Conservation (phyloP, 1,140 invertebrate genomes). For the Calephelis nemesis region DNA sequence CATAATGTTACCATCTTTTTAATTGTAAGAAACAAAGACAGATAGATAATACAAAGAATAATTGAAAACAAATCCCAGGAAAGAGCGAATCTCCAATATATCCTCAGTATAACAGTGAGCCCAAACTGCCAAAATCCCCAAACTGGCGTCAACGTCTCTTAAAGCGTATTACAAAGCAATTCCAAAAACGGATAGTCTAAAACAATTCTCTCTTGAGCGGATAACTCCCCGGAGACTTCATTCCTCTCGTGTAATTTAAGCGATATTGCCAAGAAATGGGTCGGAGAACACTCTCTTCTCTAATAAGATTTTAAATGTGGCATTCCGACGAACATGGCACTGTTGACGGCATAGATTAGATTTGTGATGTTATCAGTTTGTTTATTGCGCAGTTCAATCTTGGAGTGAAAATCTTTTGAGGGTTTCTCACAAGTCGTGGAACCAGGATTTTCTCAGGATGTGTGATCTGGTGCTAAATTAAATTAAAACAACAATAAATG, state of each 20-base stretch:
- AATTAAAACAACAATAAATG: no score
- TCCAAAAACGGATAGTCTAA: constrained; percentile 38
- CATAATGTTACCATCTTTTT: no score
- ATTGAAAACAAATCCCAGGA: no score
- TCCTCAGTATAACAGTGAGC: no score
- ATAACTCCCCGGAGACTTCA: constrained; percentile 34
- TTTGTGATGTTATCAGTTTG: constrained; percentile 17
- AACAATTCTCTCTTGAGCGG: constrained; percentile 37
- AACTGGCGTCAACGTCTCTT: constrained; percentile 7
- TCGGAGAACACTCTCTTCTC: constrained; percentile 37
- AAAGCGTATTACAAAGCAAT: constrained; percentile 30
- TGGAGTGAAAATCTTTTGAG: background rate
- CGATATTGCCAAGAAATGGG: constrained; percentile 42
- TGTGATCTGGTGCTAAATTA: no score
- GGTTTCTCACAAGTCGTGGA: no score
- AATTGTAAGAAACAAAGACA: no score
- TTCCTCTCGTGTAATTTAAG: constrained; percentile 48
- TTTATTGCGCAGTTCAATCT: background rate
- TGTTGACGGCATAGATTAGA: constrained; percentile 22
- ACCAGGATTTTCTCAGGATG: no score
- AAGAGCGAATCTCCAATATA: no score
- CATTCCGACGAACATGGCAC: constrained; percentile 31
- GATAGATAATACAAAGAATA: background rate
- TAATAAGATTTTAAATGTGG: constrained; percentile 65
- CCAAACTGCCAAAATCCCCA: background rate